Evolutionary conservation across 1,140 invertebrate genomes (phyloP).

Genomic region (Bombus balteatus): DNA sequence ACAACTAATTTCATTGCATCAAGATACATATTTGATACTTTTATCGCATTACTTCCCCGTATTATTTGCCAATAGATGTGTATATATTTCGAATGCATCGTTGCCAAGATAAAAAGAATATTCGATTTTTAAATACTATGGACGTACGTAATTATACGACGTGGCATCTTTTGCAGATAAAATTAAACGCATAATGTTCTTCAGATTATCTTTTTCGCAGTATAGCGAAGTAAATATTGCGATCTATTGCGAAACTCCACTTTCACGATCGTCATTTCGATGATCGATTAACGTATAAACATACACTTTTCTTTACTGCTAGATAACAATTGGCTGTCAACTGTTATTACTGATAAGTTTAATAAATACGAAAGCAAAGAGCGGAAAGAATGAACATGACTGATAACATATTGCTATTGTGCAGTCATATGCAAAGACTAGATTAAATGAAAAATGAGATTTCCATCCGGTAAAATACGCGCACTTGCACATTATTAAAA

Average conservation of each 20-base stretch:
- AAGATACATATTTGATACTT: neutral
- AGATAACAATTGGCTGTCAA: slow-evolving; percentile 12
- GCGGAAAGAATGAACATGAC: slow-evolving; percentile 27
- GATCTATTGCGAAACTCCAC: neutral
- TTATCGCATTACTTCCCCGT: neutral
- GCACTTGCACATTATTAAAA: neutral
- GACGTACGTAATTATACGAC: neutral
- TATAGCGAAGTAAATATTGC: neutral
- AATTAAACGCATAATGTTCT: neutral
- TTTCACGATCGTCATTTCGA: slow-evolving; percentile 23
- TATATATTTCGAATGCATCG: neutral
- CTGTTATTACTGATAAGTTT: slow-evolving; percentile 11
- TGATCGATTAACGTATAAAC: neutral
- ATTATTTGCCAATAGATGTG: neutral
- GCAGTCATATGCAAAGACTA: neutral
- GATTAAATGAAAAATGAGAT: neutral
- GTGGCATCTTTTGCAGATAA: neutral
- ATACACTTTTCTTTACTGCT: slow-evolving; percentile 1
- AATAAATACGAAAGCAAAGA: slow-evolving; percentile 22
- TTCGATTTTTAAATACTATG: neutral
- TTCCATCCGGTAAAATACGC: neutral
- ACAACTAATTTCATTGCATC: neutral
- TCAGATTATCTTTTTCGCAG: neutral
- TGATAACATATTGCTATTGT: slow-evolving; percentile 30
- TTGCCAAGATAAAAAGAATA: neutral